Percentiles rank a stretch among this genome's conserved stretches.
These are phyloP conservation scores for Urophycis tenuis DNA, from an alignment of 2,797 vertebrate species.

Conservation along the genomic window DNA sequence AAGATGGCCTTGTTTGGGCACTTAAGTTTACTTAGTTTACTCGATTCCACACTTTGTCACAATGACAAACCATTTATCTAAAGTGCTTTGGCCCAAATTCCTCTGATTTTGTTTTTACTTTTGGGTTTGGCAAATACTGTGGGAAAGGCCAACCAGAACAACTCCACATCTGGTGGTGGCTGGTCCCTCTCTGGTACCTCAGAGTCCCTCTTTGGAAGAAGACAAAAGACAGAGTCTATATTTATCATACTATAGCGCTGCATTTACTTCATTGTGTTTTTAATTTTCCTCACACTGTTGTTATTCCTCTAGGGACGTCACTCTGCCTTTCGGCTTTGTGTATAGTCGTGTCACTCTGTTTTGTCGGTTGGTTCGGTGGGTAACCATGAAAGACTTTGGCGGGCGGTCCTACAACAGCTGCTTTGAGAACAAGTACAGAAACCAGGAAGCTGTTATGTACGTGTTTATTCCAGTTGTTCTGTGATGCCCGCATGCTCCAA, in stretches of 20 bases:
- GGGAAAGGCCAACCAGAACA: neutral
- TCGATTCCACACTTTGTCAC: constrained; percentile 12
- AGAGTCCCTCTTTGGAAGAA: neutral
- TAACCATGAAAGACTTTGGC: neutral
- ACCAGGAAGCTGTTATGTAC: neutral
- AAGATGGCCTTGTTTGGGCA: constrained; percentile 1
- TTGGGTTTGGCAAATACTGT: constrained; percentile 1
- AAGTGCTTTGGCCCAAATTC: constrained; percentile 30
- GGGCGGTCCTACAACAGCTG: neutral
- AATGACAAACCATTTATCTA: constrained; percentile 34
- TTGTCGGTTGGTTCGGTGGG: neutral
- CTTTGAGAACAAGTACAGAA: neutral
- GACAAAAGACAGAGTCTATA: neutral
- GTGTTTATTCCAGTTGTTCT: neutral
- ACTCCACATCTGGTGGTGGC: neutral
- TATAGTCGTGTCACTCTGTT: neutral
- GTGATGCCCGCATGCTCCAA: neutral
- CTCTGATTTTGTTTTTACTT: neutral
- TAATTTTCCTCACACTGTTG: neutral
- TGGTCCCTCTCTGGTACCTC: neutral
- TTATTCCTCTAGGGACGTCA: neutral
- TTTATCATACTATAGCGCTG: neutral
- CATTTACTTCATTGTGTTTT: neutral
- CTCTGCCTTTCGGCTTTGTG: neutral
- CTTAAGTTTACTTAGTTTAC: neutral